These are phyloP conservation scores for Balaeniceps rex DNA, from an alignment of 2,113 vertebrate species.

Conservation along the genomic window DNA sequence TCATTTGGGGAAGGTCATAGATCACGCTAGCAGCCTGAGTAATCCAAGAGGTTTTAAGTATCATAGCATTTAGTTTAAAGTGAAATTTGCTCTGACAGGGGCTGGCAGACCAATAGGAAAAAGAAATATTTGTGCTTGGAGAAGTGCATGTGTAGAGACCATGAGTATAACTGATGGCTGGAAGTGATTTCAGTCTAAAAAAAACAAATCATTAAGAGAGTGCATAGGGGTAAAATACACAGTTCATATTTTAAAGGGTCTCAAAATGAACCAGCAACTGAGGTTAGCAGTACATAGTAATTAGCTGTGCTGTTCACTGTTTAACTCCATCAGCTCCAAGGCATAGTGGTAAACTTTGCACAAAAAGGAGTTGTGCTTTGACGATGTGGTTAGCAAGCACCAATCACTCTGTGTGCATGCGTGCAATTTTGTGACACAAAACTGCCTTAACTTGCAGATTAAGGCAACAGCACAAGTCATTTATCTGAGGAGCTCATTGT, in stretches of 20 bases:
- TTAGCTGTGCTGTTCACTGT: constrained; percentile 68
- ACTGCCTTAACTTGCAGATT: background rate
- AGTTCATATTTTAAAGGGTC: constrained; percentile 89
- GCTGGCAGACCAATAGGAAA: constrained; percentile 88
- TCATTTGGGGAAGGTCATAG: constrained; percentile 79
- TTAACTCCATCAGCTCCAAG: constrained; percentile 72
- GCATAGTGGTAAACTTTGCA: background rate
- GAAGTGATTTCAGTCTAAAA: constrained; percentile 95
- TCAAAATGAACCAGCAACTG: constrained; percentile 77
- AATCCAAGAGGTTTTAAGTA: constrained; percentile 82
- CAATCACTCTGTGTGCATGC: rapidly evolving
- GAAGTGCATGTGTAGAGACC: constrained; percentile 75
- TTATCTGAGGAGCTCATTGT: background rate
- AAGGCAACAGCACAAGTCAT: background rate
- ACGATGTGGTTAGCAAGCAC: background rate
- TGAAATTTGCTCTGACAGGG: constrained; percentile 88
- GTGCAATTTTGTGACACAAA: rapidly evolving
- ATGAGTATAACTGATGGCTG: constrained; percentile 86
- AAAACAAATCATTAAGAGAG: constrained; percentile 93
- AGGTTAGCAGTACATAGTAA: constrained; percentile 77
- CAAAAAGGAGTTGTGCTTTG: background rate
- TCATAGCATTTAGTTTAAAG: constrained; percentile 80
- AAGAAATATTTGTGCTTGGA: constrained; percentile 86
- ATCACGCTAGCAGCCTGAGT: constrained; percentile 76
- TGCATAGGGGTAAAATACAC: constrained; percentile 91